Evolutionary conservation across 2,797 vertebrate species (phyloP), one percentile per base, ranked within the genome.

Genomic region (Apogon hyalosoma): DNA sequence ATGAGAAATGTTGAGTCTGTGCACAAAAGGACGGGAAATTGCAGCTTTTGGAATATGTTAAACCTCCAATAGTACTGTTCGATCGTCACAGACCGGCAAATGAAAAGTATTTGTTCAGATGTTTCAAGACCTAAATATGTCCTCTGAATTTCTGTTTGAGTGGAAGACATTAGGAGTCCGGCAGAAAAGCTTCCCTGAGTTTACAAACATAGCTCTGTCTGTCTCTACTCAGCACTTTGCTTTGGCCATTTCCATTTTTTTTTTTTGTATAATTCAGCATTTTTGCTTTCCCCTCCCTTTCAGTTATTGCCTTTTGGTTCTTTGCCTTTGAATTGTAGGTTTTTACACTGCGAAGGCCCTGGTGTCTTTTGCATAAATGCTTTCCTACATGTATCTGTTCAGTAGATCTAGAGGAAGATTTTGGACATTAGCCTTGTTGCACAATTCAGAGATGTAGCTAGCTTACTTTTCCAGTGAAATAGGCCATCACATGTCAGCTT

Each of bases 301-400:
- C 33, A 71, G 60, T 68, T 51, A 15, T 73, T 80, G 83, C 84
- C 80, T 88, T 85, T 87, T 77, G 28, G 64, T 77, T 86, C 10
- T 55, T 80, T 79, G 80, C 80, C 72, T 83, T 89, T 55, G 24
- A 41, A 69, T 80, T 75, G 60, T 77, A 67, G 50, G 28, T 78
- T 80, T 52, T 38, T 68, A 54, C 59, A 36, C 33, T 36, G 33
- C 19, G 4, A 53, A 75, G 71, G 75, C 12, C 42, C 15, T 18
- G n/a, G 53, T 69, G 63, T 80, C 61, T 65, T 74, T 24, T 65
- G 38, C 49, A 19, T 52, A 49, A 41, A 53, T 18, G 24, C 24
- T 68, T 64, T 65, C 31, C 33, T 45, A 40, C 40, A 15, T 1
- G 11, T 7, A 33, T 72, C 50, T 7, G 24, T 59, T 15, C 43